phyloP scores from a whole-genome alignment of 1,140 invertebrate species.

The Tetranychus cinnabarinus region DNA sequence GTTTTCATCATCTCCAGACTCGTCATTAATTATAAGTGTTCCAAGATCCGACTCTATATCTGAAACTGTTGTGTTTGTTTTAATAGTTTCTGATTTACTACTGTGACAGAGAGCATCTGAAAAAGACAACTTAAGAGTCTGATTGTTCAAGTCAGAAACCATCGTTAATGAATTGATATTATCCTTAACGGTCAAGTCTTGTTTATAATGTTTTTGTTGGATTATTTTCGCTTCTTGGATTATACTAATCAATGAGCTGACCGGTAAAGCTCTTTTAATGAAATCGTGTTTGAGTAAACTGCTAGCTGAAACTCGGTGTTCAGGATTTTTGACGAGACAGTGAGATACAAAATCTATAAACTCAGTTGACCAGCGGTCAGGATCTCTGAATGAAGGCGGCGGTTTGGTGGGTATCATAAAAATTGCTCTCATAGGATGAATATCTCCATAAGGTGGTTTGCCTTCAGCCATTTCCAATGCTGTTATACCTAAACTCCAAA shows the following conservation, averaged over 20 bases:
- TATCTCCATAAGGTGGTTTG: constrained; percentile 96
- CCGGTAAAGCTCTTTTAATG: constrained; percentile 53
- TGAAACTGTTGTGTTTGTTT: not conserved
- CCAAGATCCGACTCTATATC: constrained; percentile 17
- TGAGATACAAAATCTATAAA: constrained; percentile 95
- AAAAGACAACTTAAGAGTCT: no score
- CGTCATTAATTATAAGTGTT: constrained; percentile 15
- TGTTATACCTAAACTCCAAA: constrained; percentile 94
- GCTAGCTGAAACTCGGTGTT: constrained; percentile 71
- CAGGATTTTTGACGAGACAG: constrained; percentile 68
- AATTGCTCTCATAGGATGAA: constrained; percentile 95
- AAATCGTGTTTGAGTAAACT: constrained; percentile 70
- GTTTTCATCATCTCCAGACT: constrained; percentile 13
- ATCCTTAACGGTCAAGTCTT: constrained; percentile 24
- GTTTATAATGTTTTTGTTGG: not conserved
- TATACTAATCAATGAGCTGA: constrained; percentile 60
- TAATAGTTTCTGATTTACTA: not conserved
- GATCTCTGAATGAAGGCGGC: constrained; percentile 85
- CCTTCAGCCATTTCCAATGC: constrained; percentile 98
- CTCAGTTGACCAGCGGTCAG: constrained; percentile 80
- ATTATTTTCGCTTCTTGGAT: constrained; percentile 79
- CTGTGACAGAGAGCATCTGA: no score
- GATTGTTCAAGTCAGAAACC: constrained; percentile 24
- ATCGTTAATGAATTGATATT: constrained; percentile 22
- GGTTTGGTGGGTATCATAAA: constrained; percentile 99